Percentiles rank a stretch among this genome's conserved stretches.
Evolutionary conservation across 2,888 invertebrate genomes (phyloP).

Genomic region (Acanthosepion esculentum): DNA sequence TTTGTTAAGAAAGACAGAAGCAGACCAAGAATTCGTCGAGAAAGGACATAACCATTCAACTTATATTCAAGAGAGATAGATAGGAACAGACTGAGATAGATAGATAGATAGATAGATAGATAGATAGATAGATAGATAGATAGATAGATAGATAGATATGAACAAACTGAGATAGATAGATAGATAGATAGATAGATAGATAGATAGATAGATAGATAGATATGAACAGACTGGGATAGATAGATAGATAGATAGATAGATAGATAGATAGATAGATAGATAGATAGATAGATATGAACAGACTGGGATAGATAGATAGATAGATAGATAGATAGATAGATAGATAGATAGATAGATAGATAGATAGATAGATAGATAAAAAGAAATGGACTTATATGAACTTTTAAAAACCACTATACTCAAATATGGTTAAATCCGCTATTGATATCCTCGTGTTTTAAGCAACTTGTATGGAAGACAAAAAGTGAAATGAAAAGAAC

Average conservation of each 20-base stretch:
- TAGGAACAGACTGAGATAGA: not conserved
- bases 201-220: not conserved
- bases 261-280: too few relatives aligned
- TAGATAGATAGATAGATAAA: not conserved
- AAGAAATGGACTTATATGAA: not conserved
- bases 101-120: not conserved
- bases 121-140: not conserved
- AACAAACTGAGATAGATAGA: too few relatives aligned
- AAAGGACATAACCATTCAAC: too few relatives aligned
- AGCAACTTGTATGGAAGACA: too few relatives aligned
- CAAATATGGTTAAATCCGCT: not conserved
- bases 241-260: too few relatives aligned
- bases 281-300: not conserved
- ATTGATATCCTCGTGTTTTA: too few relatives aligned
- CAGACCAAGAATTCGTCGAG: too few relatives aligned
- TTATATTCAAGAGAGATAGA: too few relatives aligned
- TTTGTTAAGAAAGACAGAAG: too few relatives aligned
- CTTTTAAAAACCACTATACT: not conserved
- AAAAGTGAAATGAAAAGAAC: too few relatives aligned
- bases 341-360: not conserved
- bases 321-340: not conserved
- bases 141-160: not conserved
- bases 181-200: too few relatives aligned
- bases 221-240: too few relatives aligned
- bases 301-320: not conserved